Conservation (phyloP, 2,888 invertebrate genomes). For the Troides helena region DNA sequence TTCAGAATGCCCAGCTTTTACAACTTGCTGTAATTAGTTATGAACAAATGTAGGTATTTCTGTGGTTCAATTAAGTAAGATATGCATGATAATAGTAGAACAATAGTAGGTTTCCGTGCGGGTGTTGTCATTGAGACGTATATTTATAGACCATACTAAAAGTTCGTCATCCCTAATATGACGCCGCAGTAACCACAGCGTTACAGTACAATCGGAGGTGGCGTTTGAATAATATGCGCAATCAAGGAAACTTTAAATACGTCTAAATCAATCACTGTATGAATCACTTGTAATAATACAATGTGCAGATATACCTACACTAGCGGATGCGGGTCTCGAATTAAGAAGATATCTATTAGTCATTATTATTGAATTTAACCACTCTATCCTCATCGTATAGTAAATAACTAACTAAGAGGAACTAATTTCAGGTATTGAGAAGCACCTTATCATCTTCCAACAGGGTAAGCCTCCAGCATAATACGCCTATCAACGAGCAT, state of each 20-base stretch:
- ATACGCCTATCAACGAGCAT: no score
- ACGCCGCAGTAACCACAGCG: constrained; percentile 24
- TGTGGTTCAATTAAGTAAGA: neutral
- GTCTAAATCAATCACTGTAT: constrained; percentile 45
- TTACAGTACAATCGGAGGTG: constrained; percentile 36
- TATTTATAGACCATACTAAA: neutral
- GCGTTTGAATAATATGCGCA: constrained; percentile 43
- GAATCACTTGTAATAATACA: constrained; percentile 48
- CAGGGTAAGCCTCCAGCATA: no score
- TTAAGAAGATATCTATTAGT: constrained; percentile 5
- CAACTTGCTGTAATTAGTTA: neutral
- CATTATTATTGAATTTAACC: neutral
- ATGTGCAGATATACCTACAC: constrained; percentile 36
- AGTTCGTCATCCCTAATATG: constrained; percentile 1
- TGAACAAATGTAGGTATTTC: neutral
- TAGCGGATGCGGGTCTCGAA: neutral
- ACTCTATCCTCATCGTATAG: no score
- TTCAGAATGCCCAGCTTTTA: no score
- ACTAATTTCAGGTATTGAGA: no score
- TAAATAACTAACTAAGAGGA: no score
- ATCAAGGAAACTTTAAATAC: constrained; percentile 37
- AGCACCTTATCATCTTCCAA: no score
- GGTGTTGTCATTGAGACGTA: constrained; percentile 13
- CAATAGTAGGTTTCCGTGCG: neutral
- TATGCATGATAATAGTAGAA: neutral